These are phyloP conservation scores for Paramuricea clavata DNA, from an alignment of 92 coral and sea anemone species.

Conservation along the genomic window DNA sequence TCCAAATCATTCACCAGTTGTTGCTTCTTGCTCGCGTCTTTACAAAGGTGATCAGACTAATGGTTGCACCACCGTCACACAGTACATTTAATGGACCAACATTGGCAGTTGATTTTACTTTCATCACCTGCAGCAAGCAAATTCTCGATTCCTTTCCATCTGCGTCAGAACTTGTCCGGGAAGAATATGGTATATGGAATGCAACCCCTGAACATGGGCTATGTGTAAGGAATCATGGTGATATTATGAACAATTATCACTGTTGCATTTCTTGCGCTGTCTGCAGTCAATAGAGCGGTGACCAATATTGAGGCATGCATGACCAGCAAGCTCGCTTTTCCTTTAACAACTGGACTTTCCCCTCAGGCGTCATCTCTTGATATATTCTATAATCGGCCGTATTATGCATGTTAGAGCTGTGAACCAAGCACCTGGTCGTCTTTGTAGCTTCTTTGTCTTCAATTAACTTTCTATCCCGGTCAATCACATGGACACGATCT, in stretches of 20 bases:
- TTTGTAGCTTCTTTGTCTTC: conserved; percentile 5
- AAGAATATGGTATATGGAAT: not conserved
- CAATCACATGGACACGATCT: conserved; percentile 53
- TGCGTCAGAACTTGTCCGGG: not conserved
- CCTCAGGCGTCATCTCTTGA: conserved; percentile 59
- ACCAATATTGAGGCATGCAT: conserved; percentile 64
- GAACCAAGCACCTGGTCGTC: conserved; percentile 47
- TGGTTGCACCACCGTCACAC: conserved; percentile 58
- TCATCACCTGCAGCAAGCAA: conserved; percentile 30
- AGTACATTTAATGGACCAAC: conserved; percentile 26
- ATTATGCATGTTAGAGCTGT: conserved; percentile 56
- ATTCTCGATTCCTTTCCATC: conserved; percentile 11
- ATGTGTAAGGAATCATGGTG: not conserved
- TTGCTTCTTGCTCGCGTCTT: conserved; percentile 41
- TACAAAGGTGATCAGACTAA: conserved; percentile 46
- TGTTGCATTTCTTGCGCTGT: conserved; percentile 5
- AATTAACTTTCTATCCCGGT: not conserved
- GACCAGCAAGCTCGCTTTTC: conserved; percentile 75
- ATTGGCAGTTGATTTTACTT: not conserved
- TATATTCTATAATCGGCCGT: conserved; percentile 63
- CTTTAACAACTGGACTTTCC: conserved; percentile 46
- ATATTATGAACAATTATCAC: not conserved
- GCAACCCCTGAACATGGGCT: conserved; percentile 30
- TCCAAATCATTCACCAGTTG: conserved; percentile 32
- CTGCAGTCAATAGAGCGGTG: conserved; percentile 59